phyloP scores from a whole-genome alignment of 2,888 invertebrate species.

The Sphecodes monilicornis region DNA sequence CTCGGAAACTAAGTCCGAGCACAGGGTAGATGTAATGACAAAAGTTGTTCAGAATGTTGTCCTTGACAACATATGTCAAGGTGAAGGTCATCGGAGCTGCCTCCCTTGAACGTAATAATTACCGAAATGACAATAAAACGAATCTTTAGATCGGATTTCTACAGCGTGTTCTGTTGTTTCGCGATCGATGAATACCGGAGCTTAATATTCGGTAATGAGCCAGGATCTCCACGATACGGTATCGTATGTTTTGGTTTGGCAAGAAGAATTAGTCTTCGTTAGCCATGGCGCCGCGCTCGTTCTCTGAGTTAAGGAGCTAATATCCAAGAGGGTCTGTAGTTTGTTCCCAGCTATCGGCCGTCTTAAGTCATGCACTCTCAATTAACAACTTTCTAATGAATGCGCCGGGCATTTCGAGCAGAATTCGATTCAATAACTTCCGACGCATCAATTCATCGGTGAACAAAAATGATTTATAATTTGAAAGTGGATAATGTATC shows the following conservation, averaged over 20 bases:
- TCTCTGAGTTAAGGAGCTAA: neutral
- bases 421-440: neutral
- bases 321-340: neutral
- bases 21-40: too few species aligned
- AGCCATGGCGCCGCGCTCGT: neutral
- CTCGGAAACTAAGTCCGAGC: too few species aligned
- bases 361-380: neutral
- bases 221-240: too few species aligned
- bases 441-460: too few species aligned
- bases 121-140: neutral
- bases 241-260: neutral
- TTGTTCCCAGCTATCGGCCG: neutral
- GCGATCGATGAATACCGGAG: neutral
- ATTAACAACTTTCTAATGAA: slow-evolving; percentile 6
- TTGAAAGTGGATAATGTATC: too few species aligned
- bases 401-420: neutral
- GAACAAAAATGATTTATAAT: too few species aligned
- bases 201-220: neutral
- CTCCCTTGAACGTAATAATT: too few species aligned
- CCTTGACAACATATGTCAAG: too few species aligned
- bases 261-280: neutral
- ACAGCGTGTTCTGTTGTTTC: neutral
- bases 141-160: too few species aligned
- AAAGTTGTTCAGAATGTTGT: too few species aligned
- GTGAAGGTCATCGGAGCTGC: too few species aligned